Percentiles rank a stretch among this genome's conserved stretches.
phyloP scores from a whole-genome alignment of 2,797 vertebrate genomes.

The Labeo calbasu region DNA sequence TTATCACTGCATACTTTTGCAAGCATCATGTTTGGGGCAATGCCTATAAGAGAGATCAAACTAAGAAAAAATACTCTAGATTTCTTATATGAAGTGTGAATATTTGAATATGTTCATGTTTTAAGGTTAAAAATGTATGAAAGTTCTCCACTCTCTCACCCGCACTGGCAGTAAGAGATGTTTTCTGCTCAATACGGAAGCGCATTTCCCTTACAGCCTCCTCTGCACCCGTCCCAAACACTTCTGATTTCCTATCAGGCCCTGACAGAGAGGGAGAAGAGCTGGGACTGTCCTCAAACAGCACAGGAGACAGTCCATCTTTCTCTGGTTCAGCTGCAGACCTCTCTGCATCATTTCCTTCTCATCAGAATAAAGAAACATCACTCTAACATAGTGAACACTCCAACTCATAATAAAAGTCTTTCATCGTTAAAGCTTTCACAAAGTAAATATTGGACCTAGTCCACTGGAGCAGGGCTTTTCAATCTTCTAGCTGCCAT shows the following conservation, averaged over 20 bases:
- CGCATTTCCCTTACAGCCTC: constrained; percentile 96
- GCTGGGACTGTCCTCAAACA: constrained; percentile 86
- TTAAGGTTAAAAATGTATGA: not conserved
- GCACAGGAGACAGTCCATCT: constrained; percentile 79
- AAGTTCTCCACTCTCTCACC: constrained; percentile 74
- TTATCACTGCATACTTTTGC: constrained; percentile 98
- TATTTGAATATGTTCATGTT: not conserved
- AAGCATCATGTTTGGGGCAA: constrained; percentile 95
- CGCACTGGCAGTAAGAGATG: constrained; percentile 92
- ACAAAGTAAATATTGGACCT: not conserved
- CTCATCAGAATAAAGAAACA: constrained; percentile 34
- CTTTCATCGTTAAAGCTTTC: not conserved
- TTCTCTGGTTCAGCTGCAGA: constrained; percentile 49
- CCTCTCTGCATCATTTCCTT: constrained; percentile 59
- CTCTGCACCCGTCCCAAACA: constrained; percentile 90
- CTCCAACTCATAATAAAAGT: not conserved
- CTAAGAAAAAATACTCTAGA: not conserved
- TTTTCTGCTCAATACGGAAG: constrained; percentile 94
- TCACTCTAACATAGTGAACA: not conserved
- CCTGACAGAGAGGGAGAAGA: constrained; percentile 58
- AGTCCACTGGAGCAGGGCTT: not conserved
- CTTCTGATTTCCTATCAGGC: constrained; percentile 59
- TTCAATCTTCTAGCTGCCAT: not conserved
- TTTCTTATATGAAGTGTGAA: not conserved
- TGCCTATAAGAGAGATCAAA: constrained; percentile 80